Base-by-base conservation (phyloP, 2,797 vertebrate species). In the Rhynchotus rufescens region DNA sequence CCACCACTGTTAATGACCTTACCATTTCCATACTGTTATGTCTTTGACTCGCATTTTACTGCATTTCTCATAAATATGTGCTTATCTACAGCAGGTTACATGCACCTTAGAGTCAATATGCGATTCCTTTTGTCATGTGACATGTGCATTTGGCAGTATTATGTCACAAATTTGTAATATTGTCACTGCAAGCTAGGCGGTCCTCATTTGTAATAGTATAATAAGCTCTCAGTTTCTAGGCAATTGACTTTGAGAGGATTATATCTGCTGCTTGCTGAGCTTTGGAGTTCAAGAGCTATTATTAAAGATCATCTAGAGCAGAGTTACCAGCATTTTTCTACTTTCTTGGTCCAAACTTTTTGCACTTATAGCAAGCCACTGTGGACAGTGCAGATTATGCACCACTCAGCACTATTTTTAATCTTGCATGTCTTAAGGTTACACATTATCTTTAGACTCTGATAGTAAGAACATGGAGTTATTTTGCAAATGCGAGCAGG, bases 361-460 rank as follows among this genome's bases (percentile, higher is more conserved):
- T 54, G 28, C 54, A 59, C 38, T 30, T 69, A 12, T 30, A 13
- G 47, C 9, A 10, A 26, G 57, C 40, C 12, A 1, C 2, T 76
- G 64, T 28, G 80, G 72, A 26, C 0, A 0, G n/a, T 32, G 8
- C 61, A 89, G 42, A 25, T 32, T 89, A 69, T 69, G 59, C 28
- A 12, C 15, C 0, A 1, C 56, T 57, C 36, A 72, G n/a, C 36
- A 32, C 28, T 34, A 10, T 2, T 32, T 78, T 47, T 69, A 47
- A 42, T 36, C 57, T 62, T 0, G 0, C 8, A 17, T 1, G 1
- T 16, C 45, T 86, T 65, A 25, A 57, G 52, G 19, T 16, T 8
- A 4, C 26, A 40, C 1, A 7, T 47, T 40, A 26, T 67, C 65
- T 38, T 80, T 52, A 76, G 32, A 60, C 11, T 76, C 47, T 38